Conservation (phyloP, 2,113 vertebrate genomes). For the Protobothrops flavoviridis region DNA sequence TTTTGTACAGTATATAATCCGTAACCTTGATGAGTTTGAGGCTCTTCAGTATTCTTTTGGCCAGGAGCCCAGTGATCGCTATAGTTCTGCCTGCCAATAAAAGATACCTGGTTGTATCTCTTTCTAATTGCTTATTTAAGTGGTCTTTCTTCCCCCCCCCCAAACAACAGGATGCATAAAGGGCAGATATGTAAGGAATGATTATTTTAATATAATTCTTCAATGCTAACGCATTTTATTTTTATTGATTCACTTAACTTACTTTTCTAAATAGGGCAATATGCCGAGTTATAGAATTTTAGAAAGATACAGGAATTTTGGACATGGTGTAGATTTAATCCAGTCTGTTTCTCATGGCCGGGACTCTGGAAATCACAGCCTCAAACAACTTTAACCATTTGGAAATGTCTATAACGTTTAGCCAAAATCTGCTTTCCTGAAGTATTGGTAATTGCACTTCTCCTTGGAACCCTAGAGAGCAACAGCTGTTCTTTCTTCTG, state of each 20-base stretch:
- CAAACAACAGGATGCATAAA: background rate
- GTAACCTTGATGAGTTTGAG: background rate
- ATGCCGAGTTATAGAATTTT: background rate
- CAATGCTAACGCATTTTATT: background rate
- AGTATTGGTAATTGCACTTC: background rate
- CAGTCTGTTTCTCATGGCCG: background rate
- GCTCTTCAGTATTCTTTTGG: background rate
- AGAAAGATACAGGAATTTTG: background rate
- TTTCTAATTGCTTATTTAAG: background rate
- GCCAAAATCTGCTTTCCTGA: background rate
- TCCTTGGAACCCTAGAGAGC: background rate
- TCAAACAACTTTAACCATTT: background rate
- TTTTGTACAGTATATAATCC: background rate
- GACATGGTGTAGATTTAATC: background rate
- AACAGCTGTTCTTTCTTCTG: background rate
- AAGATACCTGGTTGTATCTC: background rate
- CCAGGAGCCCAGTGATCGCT: background rate
- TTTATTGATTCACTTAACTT: background rate
- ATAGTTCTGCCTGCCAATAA: background rate
- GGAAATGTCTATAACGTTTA: background rate
- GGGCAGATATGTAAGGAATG: background rate
- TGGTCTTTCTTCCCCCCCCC: background rate
- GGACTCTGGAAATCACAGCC: background rate
- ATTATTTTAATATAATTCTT: background rate
- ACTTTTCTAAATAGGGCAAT: background rate